Percentiles rank a stretch among this genome's conserved stretches.
These are phyloP conservation scores for Caenorhabditis angaria DNA, from an alignment of 2,888 invertebrate species.

Conservation along the genomic window DNA sequence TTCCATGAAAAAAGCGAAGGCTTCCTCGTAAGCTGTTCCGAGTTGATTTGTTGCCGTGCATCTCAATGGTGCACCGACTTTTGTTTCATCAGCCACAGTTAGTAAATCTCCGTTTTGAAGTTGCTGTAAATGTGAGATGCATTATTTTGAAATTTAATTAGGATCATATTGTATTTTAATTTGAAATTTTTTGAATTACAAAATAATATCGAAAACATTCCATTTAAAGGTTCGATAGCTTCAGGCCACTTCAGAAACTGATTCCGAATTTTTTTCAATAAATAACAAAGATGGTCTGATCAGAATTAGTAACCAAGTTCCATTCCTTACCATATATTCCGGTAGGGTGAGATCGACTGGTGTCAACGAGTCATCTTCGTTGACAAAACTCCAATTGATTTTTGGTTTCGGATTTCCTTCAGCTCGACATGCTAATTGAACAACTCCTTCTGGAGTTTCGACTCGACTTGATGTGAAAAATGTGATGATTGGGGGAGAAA, in stretches of 20 bases:
- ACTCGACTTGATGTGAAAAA: conserved; percentile 38
- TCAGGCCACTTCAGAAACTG: too few species aligned
- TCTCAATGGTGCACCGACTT: conserved; percentile 44
- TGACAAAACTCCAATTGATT: conserved; percentile 37
- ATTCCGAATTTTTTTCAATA: too few species aligned
- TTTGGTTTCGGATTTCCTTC: conserved; percentile 34
- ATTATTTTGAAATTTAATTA: neutral
- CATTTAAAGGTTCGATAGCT: too few species aligned
- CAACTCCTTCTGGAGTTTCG: conserved; percentile 39
- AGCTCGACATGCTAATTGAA: conserved; percentile 44
- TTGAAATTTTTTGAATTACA: neutral
- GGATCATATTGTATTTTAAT: too few species aligned
- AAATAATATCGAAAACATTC: too few species aligned
- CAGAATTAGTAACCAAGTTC: neutral
- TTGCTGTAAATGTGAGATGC: too few species aligned
- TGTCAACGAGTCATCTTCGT: conserved; percentile 47
- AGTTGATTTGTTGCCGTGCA: conserved; percentile 41
- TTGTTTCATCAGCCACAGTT: conserved; percentile 37
- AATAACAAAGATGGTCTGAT: neutral
- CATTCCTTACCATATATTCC: conserved; percentile 32
- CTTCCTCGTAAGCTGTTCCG: conserved; percentile 34
- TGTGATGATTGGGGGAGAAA: conserved; percentile 23
- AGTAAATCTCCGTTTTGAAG: conserved; percentile 46
- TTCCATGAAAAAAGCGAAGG: conserved; percentile 40
- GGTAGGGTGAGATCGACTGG: conserved; percentile 18